Evolutionary conservation across 2,888 invertebrate species (phyloP).

Genomic region (Cantharis nigra): DNA sequence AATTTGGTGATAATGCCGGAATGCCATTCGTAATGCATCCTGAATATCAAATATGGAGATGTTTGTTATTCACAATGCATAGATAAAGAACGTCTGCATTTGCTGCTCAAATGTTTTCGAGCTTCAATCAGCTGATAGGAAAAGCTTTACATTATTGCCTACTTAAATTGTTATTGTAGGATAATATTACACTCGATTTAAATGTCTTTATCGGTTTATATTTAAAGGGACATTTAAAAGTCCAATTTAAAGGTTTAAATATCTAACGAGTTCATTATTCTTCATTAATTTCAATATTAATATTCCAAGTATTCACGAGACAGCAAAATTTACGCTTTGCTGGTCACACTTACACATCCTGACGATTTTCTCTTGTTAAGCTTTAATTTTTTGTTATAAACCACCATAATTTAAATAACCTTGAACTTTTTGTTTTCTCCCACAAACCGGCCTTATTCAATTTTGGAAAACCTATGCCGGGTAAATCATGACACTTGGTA

Average conservation of each 20-base stretch:
- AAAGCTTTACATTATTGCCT: conserved; percentile 20
- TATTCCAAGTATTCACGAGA: conserved; percentile 22
- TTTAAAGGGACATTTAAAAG: conserved; percentile 27
- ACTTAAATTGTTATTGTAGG: conserved; percentile 11
- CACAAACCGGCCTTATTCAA: not conserved
- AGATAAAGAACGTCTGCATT: conserved; percentile 12
- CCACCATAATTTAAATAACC: not conserved
- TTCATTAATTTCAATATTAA: conserved; percentile 20
- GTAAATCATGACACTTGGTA: conserved; percentile 11
- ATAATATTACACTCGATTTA: conserved; percentile 13
- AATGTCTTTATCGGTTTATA: conserved; percentile 12
- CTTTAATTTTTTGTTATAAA: not conserved
- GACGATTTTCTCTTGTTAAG: conserved; percentile 10
- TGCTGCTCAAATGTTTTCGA: conserved; percentile 13
- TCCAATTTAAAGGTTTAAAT: conserved; percentile 18
- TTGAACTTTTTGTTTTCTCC: not conserved
- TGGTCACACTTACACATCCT: conserved; percentile 16
- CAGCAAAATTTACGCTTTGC: conserved; percentile 26
- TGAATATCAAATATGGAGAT: conserved; percentile 1
- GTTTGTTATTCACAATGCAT: conserved; percentile 12
- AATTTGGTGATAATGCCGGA: conserved; percentile 9
- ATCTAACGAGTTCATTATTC: conserved; percentile 26
- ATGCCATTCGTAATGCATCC: conserved; percentile 16
- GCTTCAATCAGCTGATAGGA: conserved; percentile 23
- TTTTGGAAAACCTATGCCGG: not conserved